Conservation (phyloP, 1,140 invertebrate genomes). For the Scylla paramamosain region DNA sequence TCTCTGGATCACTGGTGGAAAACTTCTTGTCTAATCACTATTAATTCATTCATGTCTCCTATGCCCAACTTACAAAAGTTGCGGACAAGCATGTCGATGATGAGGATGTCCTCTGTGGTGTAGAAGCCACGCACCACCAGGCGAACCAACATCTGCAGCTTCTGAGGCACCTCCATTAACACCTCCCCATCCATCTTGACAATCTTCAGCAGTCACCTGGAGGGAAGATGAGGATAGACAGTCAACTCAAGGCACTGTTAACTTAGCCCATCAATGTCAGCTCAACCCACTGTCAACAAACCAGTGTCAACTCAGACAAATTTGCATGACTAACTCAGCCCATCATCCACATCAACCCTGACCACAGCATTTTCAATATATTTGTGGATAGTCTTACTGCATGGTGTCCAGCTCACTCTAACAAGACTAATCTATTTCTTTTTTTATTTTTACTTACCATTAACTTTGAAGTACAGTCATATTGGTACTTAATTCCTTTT, state of each 20-base stretch:
- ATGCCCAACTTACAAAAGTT: constrained; percentile 85
- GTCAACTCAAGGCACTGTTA: background rate
- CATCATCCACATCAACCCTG: too few relatives aligned
- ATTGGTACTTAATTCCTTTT: too few relatives aligned
- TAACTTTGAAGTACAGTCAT: too few relatives aligned
- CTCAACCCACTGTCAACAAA: too few relatives aligned
- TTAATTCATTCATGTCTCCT: background rate
- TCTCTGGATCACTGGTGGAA: background rate
- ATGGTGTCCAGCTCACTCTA: too few relatives aligned
- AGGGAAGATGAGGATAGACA: background rate
- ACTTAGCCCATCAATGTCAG: background rate
- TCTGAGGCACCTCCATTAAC: constrained; percentile 93
- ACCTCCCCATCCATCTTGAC: constrained; percentile 68
- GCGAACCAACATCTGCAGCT: constrained; percentile 93
- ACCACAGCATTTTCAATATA: too few relatives aligned
- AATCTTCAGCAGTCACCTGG: background rate
- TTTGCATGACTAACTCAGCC: too few relatives aligned
- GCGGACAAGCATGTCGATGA: constrained; percentile 96
- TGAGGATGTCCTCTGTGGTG: constrained; percentile 94
- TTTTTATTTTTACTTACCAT: too few relatives aligned
- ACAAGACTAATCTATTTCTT: too few relatives aligned
- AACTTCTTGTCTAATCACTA: background rate
- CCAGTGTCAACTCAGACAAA: too few relatives aligned
- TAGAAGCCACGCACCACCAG: constrained; percentile 96
- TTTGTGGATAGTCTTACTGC: too few relatives aligned